Conservation (phyloP, 2,113 vertebrate genomes). For the Mormoops blainvillei region DNA sequence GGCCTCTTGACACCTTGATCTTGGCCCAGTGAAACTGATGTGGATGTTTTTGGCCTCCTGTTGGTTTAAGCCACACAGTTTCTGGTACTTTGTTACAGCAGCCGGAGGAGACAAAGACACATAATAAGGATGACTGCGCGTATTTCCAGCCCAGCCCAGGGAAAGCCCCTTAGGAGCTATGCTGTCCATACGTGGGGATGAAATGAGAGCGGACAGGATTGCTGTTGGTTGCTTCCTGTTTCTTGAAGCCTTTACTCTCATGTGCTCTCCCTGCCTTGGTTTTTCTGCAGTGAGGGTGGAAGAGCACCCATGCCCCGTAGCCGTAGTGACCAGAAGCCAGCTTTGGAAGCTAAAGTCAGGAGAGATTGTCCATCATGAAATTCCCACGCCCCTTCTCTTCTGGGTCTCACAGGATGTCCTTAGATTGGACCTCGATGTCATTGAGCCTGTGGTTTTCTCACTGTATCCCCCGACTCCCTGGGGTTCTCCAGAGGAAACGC, state of each 20-base stretch:
- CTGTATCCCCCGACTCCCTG: rapidly evolving
- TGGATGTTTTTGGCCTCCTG: neutral
- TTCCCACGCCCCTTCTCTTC: neutral
- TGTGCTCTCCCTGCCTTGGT: neutral
- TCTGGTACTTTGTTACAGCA: neutral
- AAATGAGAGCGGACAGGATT: neutral
- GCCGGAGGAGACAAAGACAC: neutral
- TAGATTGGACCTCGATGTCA: neutral
- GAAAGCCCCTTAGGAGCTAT: neutral
- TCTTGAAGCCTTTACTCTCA: neutral
- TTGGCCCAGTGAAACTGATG: neutral
- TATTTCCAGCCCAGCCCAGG: neutral
- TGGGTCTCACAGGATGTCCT: neutral
- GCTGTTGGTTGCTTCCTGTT: neutral
- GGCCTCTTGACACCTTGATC: neutral
- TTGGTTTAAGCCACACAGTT: neutral
- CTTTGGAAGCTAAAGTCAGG: neutral
- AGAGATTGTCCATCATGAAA: conserved; percentile 8
- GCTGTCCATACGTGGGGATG: neutral
- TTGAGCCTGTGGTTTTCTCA: neutral
- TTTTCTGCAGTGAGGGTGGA: neutral
- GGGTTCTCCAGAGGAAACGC: neutral
- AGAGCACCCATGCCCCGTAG: neutral
- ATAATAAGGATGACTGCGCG: neutral
- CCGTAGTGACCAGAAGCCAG: neutral